Conservation (phyloP, 2,888 invertebrate genomes). For the Drosophila tanythrix region DNA sequence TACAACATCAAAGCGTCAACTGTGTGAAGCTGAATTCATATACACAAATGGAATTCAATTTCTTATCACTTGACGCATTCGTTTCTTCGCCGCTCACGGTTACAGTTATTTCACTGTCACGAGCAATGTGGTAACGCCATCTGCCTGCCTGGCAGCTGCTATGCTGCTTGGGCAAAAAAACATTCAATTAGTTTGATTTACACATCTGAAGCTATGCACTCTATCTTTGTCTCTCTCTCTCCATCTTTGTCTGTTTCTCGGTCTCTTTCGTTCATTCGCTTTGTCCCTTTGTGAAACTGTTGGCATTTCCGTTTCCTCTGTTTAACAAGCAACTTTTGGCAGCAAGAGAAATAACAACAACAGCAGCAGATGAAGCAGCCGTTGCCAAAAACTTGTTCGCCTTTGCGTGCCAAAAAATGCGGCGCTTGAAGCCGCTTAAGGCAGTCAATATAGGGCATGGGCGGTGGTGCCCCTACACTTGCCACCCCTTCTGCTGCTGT, state of each 20-base stretch:
- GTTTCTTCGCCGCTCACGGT: conserved; percentile 10
- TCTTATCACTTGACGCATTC: conserved; percentile 63
- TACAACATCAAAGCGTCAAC: conserved; percentile 39
- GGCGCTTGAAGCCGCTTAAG: conserved; percentile 54
- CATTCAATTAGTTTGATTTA: conserved; percentile 81
- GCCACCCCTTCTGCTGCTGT: conserved; percentile 11
- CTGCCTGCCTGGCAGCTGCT: conserved; percentile 55
- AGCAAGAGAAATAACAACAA: conserved; percentile 57
- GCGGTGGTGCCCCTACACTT: conserved; percentile 26
- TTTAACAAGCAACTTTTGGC: conserved; percentile 79
- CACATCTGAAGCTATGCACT: conserved; percentile 60
- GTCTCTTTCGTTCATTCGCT: conserved; percentile 26
- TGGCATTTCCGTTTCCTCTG: conserved; percentile 79
- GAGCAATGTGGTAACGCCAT: conserved; percentile 37
- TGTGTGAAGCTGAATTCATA: conserved; percentile 20
- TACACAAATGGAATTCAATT: conserved; percentile 66
- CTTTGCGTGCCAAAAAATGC: conserved; percentile 75
- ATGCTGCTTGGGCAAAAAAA: conserved; percentile 66
- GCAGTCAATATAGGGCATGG: conserved; percentile 32
- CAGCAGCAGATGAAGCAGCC: conserved; percentile 36
- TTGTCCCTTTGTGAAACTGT: conserved; percentile 77
- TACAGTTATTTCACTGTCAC: conserved; percentile 18
- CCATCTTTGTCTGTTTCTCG: background rate
- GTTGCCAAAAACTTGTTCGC: conserved; percentile 76
- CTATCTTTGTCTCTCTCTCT: background rate